Percentiles rank a stretch among this genome's conserved stretches.
Evolutionary conservation across 2,113 vertebrate genomes (phyloP).

Genomic region (Physeter macrocephalus): DNA sequence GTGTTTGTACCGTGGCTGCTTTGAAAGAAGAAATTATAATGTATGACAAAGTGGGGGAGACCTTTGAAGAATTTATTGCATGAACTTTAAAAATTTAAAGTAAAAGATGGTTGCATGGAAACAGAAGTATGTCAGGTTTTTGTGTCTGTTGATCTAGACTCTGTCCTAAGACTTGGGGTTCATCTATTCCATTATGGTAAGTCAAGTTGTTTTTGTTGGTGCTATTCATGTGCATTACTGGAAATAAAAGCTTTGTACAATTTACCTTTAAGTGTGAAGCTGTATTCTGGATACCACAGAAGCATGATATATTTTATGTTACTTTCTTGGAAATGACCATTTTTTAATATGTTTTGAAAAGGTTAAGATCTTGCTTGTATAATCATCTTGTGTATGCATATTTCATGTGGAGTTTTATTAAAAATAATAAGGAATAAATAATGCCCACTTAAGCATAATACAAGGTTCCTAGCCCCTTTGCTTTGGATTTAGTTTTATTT

Average conservation of each 20-base stretch:
- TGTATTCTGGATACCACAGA: neutral
- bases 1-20: neutral
- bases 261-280: neutral
- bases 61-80: constrained; percentile 15
- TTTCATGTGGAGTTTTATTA: constrained; percentile 6
- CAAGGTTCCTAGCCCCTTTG: neutral
- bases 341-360: neutral
- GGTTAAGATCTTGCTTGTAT: neutral
- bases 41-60: neutral
- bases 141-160: neutral
- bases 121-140: constrained; percentile 27
- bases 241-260: neutral
- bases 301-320: neutral
- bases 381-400: neutral
- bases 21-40: constrained; percentile 32
- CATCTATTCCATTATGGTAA: neutral
- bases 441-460: neutral
- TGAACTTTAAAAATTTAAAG: constrained; percentile 39
- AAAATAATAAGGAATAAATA: constrained; percentile 26
- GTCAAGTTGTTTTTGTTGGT: neutral
- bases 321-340: constrained; percentile 5
- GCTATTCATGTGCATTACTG: neutral
- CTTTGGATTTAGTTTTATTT: constrained; percentile 35
- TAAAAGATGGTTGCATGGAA: neutral
- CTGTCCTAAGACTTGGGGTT: neutral